Conservation (phyloP, 2,888 invertebrate species). For the Perizoma flavofasciatum region DNA sequence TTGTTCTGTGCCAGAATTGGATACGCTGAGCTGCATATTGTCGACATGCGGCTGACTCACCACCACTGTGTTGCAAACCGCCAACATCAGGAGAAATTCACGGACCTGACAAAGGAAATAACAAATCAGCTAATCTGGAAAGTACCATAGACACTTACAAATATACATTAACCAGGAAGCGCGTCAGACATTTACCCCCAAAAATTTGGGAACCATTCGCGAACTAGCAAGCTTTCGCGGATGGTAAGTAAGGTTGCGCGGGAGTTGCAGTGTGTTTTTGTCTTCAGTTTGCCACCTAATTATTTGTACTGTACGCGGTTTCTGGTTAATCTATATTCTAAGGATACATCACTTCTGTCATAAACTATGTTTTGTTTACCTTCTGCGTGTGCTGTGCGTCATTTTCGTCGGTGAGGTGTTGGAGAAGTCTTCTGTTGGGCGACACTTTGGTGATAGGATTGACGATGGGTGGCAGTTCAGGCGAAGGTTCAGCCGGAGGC, state of each 20-base stretch:
- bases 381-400: conserved; percentile 85
- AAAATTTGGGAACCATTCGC: too few species aligned
- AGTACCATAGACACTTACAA: too few species aligned
- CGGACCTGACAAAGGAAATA: conserved; percentile 82
- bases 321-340: too few species aligned
- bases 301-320: too few species aligned
- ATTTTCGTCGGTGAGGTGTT: conserved; percentile 67
- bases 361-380: conserved; percentile 44
- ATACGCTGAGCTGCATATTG: conserved; percentile 86
- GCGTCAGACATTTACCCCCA: too few species aligned
- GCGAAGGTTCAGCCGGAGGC: conserved; percentile 86
- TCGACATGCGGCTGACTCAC: conserved; percentile 93
- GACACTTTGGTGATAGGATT: conserved; percentile 77
- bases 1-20: conserved; percentile 61
- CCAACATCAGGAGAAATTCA: conserved; percentile 95
- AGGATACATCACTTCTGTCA: conserved; percentile 2
- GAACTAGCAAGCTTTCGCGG: too few species aligned
- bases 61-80: conserved; percentile 98
- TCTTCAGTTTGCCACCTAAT: too few species aligned
- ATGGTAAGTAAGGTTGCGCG: too few species aligned
- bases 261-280: too few species aligned
- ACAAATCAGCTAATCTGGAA: conserved; percentile 3
- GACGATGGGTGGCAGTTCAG: conserved; percentile 75
- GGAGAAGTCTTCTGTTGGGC: conserved; percentile 69
- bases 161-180: too few species aligned